Evolutionary conservation across 2,113 vertebrate species (phyloP).

Genomic region (Cricetomys ansorgei): DNA sequence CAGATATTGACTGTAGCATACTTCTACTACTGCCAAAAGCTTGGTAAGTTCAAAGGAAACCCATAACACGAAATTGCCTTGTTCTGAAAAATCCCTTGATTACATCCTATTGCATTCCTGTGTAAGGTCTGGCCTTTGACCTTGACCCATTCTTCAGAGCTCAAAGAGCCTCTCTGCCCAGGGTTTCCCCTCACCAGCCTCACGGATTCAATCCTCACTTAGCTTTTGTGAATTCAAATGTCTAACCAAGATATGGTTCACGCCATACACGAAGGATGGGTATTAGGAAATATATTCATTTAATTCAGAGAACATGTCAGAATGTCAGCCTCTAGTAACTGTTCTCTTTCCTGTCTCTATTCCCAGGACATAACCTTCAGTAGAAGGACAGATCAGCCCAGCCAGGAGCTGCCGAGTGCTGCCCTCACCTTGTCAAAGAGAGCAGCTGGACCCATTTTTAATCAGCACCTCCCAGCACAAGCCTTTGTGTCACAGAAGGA

Average conservation of each 20-base stretch:
- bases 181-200: neutral
- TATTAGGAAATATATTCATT: neutral
- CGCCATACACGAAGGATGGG: neutral
- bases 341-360: slow-evolving; percentile 39
- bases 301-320: slow-evolving; percentile 18
- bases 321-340: slow-evolving; percentile 59
- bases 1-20: neutral
- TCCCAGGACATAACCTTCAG: slow-evolving; percentile 80
- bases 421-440: slow-evolving; percentile 61
- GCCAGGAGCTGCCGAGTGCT: slow-evolving; percentile 64
- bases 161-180: neutral
- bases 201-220: neutral
- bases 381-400: slow-evolving; percentile 73
- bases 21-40: neutral
- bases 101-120: neutral
- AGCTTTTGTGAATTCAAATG: neutral
- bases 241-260: neutral
- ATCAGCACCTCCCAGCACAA: slow-evolving; percentile 15
- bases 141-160: neutral
- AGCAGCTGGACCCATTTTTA: slow-evolving; percentile 64
- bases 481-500: slow-evolving; percentile 56
- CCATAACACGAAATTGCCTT: neutral
- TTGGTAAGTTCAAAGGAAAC: neutral
- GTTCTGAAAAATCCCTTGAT: neutral
- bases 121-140: neutral